Percentiles rank a stretch among this genome's conserved stretches.
phyloP scores from a whole-genome alignment of 2,888 invertebrate species.

The Troides aeacus region DNA sequence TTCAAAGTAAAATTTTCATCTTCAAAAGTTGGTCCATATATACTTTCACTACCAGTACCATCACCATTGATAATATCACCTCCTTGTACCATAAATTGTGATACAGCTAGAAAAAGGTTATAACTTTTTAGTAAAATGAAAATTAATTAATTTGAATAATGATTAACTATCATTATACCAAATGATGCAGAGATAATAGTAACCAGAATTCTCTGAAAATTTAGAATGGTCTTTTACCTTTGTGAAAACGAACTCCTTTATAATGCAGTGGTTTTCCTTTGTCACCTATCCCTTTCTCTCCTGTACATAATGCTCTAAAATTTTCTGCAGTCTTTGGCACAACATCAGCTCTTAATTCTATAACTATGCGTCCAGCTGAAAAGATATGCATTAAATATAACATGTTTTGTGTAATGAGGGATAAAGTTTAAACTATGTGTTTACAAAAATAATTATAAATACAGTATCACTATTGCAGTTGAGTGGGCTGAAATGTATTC shows the following conservation, averaged over 20 bases:
- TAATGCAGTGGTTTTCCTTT: conserved; percentile 89
- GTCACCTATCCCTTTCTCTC: conserved; percentile 88
- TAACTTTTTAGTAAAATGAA: no score
- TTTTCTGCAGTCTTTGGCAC: conserved; percentile 95
- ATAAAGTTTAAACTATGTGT: no score
- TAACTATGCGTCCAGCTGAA: conserved; percentile 89
- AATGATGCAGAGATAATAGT: not conserved
- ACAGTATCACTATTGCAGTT: no score
- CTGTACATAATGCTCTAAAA: conserved; percentile 94
- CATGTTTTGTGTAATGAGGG: conserved; percentile 4
- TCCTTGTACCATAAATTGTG: conserved; percentile 94
- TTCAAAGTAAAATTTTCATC: conserved; percentile 91
- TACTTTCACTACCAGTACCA: conserved; percentile 95
- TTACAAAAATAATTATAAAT: no score
- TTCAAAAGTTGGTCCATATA: conserved; percentile 93
- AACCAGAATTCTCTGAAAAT: not conserved
- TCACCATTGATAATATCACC: conserved; percentile 89
- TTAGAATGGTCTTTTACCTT: conserved; percentile 66
- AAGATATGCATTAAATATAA: conserved; percentile 20
- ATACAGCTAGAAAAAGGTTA: conserved; percentile 81
- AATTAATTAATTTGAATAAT: no score
- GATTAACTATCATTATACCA: no score
- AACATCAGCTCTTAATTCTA: conserved; percentile 90
- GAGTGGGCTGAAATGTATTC: no score
- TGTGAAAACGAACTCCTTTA: conserved; percentile 90